Conservation (phyloP, 1,140 invertebrate genomes). For the Penaeus vannamei region DNA sequence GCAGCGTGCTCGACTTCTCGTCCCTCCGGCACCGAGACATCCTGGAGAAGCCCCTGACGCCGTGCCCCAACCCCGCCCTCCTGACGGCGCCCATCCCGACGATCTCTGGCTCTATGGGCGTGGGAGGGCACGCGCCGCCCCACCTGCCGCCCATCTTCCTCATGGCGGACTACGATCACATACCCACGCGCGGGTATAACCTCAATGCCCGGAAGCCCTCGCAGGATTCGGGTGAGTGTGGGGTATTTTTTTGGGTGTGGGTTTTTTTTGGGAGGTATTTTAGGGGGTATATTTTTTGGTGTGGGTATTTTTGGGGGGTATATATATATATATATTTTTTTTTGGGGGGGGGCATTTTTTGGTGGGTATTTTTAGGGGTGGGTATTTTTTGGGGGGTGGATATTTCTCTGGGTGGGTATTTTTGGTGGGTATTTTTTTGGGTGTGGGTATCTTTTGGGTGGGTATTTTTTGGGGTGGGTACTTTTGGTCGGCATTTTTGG, state of each 20-base stretch:
- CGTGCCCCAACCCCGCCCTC: neutral
- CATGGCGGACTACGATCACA: conserved; percentile 23
- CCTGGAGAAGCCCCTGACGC: conserved; percentile 8
- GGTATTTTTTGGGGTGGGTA: too few relatives aligned
- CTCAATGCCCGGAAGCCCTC: conserved; percentile 51
- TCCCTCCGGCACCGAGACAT: conserved; percentile 41
- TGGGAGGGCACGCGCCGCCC: conserved; percentile 13
- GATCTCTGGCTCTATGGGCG: conserved; percentile 42
- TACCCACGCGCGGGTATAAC: conserved; percentile 39
- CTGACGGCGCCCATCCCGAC: conserved; percentile 43
- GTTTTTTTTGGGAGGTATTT: neutral
- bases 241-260: neutral
- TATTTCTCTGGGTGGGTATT: too few relatives aligned
- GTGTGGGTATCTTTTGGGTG: neutral
- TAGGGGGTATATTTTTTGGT: neutral
- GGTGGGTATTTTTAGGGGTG: too few relatives aligned
- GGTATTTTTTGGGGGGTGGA: too few relatives aligned
- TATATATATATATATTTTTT: too few relatives aligned
- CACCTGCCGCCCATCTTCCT: conserved; percentile 40
- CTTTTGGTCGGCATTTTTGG: too few relatives aligned
- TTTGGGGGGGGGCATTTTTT: too few relatives aligned
- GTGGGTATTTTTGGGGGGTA: too few relatives aligned
- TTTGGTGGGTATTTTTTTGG: neutral
- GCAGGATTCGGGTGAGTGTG: conserved; percentile 46
- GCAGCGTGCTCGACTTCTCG: conserved; percentile 56